These are phyloP conservation scores for Poeciliopsis retropinna DNA, from an alignment of 2,113 vertebrate genomes.

Conservation along the genomic window DNA sequence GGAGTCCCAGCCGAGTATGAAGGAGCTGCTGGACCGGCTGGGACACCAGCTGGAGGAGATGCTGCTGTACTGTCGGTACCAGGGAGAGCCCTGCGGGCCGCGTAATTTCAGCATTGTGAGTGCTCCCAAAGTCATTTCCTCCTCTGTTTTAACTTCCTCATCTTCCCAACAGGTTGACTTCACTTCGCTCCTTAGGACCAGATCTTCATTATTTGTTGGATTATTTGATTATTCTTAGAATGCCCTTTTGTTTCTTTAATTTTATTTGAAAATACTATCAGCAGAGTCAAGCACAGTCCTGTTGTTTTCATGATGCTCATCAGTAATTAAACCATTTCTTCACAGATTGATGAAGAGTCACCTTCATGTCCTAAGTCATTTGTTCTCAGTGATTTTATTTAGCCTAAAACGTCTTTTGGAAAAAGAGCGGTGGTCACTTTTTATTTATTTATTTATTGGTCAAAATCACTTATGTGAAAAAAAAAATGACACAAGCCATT, in stretches of 20 bases:
- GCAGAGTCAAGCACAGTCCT: constrained; percentile 6
- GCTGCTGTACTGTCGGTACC: constrained; percentile 83
- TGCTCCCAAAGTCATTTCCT: constrained; percentile 45
- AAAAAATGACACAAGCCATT: too few species aligned
- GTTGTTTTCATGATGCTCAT: constrained; percentile 26
- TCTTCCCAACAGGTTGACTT: constrained; percentile 46
- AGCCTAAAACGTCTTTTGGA: too few species aligned
- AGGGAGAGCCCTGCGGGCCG: constrained; percentile 82
- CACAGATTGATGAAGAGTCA: not conserved
- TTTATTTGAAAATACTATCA: constrained; percentile 12
- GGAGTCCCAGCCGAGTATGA: constrained; percentile 80
- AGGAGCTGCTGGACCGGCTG: constrained; percentile 80
- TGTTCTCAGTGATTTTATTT: too few species aligned
- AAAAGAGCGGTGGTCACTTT: too few species aligned
- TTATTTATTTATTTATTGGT: too few species aligned
- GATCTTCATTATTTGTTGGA: constrained; percentile 18
- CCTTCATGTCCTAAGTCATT: too few species aligned
- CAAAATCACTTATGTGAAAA: too few species aligned
- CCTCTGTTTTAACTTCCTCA: not conserved
- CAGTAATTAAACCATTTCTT: not conserved
- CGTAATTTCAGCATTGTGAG: constrained; percentile 87
- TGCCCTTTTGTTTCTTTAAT: constrained; percentile 26
- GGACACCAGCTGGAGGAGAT: constrained; percentile 87
- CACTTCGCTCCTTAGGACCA: not conserved
- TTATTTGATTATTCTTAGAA: not conserved